A percentile compares a stretch with the other conserved stretches of the same genome.
These are phyloP conservation scores for Sinohyriopsis cumingii DNA, from an alignment of 2,888 invertebrate species.

Conservation along the genomic window DNA sequence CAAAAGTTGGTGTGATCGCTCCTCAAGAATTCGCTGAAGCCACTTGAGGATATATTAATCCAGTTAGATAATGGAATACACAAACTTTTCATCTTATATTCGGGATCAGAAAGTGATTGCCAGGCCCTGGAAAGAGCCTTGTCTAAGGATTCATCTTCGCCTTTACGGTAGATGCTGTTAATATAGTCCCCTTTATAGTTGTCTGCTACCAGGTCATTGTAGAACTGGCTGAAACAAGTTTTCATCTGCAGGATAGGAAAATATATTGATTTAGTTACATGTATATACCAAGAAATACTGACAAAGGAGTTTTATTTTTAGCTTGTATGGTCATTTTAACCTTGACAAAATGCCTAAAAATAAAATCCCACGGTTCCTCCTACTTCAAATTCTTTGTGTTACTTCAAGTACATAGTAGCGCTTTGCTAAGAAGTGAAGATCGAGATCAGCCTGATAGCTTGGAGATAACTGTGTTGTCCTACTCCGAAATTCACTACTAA, in stretches of 20 bases:
- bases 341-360: too few species aligned
- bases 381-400: too few species aligned
- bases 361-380: too few species aligned
- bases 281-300: neutral
- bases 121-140: conserved; percentile 4
- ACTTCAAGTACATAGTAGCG: too few species aligned
- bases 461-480: too few species aligned
- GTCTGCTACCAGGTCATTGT: conserved; percentile 10
- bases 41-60: too few species aligned
- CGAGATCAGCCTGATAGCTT: too few species aligned
- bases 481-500: too few species aligned
- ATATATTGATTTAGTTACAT: neutral
- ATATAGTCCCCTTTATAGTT: conserved; percentile 23
- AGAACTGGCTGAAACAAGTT: conserved; percentile 13
- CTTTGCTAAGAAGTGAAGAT: too few species aligned
- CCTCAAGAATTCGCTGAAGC: conserved; percentile 9
- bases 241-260: conserved; percentile 1
- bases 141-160: neutral
- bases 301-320: neutral
- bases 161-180: conserved; percentile 11
- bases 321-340: neutral
- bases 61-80: neutral
- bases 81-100: conserved; percentile 9
- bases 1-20: conserved; percentile 24
- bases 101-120: neutral